Percentiles rank a stretch among this genome's conserved stretches.
These are phyloP conservation scores for Chiroxiphia lanceolata DNA, from an alignment of 2,797 vertebrate genomes.

Conservation along the genomic window DNA sequence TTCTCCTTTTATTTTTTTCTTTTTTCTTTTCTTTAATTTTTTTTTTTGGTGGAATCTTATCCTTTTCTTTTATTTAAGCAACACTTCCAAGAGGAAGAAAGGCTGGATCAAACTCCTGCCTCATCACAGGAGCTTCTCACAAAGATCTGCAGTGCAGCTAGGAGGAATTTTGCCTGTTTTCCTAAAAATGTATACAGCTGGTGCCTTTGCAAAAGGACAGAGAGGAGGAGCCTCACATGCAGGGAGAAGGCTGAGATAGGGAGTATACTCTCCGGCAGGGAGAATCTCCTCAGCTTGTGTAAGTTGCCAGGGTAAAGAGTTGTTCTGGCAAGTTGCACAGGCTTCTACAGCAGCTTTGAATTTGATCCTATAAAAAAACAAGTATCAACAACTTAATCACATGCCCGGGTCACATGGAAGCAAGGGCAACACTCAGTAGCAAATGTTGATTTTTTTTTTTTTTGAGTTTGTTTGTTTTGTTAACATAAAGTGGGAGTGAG, in stretches of 20 bases:
- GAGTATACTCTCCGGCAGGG: not conserved
- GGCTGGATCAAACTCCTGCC: not conserved
- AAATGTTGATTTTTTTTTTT: not conserved
- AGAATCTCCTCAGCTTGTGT: conserved; percentile 9
- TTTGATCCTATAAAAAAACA: conserved; percentile 58
- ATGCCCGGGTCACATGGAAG: conserved; percentile 42
- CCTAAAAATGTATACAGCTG: not conserved
- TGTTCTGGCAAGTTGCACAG: conserved; percentile 46
- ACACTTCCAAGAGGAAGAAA: not conserved
- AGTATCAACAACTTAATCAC: conserved; percentile 56
- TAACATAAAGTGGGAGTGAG: not conserved
- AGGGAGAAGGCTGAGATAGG: not conserved
- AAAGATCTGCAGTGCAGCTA: not conserved
- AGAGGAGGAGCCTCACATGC: not conserved
- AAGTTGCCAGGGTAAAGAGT: conserved; percentile 29
- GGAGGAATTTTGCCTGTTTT: not conserved
- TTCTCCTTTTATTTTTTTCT: accelerated
- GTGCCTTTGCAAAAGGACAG: not conserved
- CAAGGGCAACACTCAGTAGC: not conserved
- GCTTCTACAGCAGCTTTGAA: conserved; percentile 34
- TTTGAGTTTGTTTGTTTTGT: not conserved
- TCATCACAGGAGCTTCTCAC: not conserved
- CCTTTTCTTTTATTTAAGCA: not conserved
- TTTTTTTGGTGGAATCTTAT: not conserved
- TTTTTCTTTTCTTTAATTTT: accelerated